phyloP scores from a whole-genome alignment of 2,113 vertebrate genomes.

The Struthidea cinerea region DNA sequence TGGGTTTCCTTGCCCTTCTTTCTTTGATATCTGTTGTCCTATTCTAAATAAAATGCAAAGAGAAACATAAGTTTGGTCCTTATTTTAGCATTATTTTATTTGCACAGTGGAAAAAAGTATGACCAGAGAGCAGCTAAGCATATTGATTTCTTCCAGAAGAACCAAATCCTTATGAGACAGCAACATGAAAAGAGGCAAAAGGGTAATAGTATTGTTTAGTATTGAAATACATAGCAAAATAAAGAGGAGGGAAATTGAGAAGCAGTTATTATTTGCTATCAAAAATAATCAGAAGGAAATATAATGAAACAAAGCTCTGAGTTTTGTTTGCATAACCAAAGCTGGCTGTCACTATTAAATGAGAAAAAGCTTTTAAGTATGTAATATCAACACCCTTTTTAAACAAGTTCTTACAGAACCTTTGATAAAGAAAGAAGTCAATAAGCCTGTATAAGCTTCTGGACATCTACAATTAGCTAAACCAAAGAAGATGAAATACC shows the following conservation, averaged over 20 bases:
- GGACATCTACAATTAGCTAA: neutral
- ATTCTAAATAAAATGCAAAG: neutral
- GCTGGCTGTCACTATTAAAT: neutral
- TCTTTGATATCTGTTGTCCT: neutral
- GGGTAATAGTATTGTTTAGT: neutral
- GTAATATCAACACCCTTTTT: neutral
- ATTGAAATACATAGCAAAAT: neutral
- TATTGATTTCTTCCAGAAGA: neutral
- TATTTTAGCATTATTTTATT: neutral
- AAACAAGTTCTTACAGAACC: constrained; percentile 41
- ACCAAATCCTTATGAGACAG: neutral
- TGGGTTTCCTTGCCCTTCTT: neutral
- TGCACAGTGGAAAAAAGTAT: neutral
- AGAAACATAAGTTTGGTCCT: neutral
- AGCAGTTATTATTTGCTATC: neutral
- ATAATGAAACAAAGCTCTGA: neutral
- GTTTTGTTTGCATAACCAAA: constrained; percentile 1
- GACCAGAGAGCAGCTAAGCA: neutral
- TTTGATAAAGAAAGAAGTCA: constrained; percentile 29
- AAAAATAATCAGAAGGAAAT: neutral
- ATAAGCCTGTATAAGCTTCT: neutral
- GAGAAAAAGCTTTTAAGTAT: neutral
- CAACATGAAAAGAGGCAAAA: neutral
- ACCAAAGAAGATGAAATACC: neutral
- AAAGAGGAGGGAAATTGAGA: neutral